phyloP scores from a whole-genome alignment of 2,797 vertebrate genomes.

The Sebastes dallii region DNA sequence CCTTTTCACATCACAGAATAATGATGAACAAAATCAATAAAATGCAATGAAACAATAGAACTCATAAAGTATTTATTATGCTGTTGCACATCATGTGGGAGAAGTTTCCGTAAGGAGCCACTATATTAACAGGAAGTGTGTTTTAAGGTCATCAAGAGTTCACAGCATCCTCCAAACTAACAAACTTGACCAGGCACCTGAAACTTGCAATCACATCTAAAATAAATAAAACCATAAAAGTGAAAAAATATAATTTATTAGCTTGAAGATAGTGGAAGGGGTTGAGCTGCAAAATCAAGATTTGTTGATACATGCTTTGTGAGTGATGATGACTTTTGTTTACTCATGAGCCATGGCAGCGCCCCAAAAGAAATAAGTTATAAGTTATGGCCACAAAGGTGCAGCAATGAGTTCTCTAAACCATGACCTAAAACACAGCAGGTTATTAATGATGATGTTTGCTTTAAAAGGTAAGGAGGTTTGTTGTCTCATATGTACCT shows the following conservation, averaged over 20 bases:
- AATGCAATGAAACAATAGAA: not conserved
- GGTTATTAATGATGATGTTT: not conserved
- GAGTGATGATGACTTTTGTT: not conserved
- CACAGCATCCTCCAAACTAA: not conserved
- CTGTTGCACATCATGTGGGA: not conserved
- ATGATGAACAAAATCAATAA: not conserved
- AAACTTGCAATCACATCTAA: not conserved
- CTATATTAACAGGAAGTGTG: slow-evolving; percentile 6
- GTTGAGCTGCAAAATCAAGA: not conserved
- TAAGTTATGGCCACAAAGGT: not conserved
- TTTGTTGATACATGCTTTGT: not conserved
- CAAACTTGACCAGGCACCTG: not conserved
- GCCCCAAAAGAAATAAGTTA: not conserved
- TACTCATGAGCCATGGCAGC: not conserved
- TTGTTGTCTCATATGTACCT: not conserved
- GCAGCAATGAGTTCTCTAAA: not conserved
- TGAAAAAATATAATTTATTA: not conserved
- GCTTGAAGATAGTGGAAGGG: not conserved
- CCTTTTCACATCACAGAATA: not conserved
- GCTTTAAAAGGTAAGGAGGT: not conserved
- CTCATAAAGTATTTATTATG: not conserved
- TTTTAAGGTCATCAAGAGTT: not conserved
- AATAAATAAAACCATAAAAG: not conserved
- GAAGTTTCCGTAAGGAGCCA: not conserved
- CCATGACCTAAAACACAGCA: not conserved